Evolutionary conservation across 2,113 vertebrate species (phyloP), one percentile per base, ranked within the genome.

Genomic region (Sigmodon hispidus): DNA sequence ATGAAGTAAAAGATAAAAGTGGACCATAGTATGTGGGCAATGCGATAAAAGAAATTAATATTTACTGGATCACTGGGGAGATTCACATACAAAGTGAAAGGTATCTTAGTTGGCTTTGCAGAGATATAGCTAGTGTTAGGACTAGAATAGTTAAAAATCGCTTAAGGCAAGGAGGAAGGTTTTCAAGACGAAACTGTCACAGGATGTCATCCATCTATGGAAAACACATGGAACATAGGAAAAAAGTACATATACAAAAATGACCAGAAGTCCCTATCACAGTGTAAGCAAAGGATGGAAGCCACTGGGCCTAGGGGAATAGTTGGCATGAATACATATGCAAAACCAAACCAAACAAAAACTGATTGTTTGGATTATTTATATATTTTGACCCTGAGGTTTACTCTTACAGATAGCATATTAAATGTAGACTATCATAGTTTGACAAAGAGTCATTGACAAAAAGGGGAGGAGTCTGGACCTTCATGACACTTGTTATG

Each of bases 281-380:
- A 65, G 34, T 52, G 8, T 36, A 21, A 17, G 9, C 22, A 55
- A 65, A 43, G 55, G 80, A 15, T 43, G 22, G 21, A 57, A 29
- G 10, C 13, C 45, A 26, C 29, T 26, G 57, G 21, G 19, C 43
- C 17, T 75, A 48, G n/a, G 24, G n/a, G 63, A 70, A 57, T 70
- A n/a, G 22, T 63, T 83, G 57, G 75, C 26, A 40, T n/a, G n/a
- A n/a, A n/a, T 4, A 52, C 36, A 36, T 50, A 31, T 21, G 1
- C 36, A 70, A n/a, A 70, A 19, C 34, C 21, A 52, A 77, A 21
- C 75, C 34, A 77, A 52, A 77, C 31, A 36, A 79, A 79, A 55
- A 79, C 7, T 45, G 69, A 13, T 89, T 59, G 45, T 89, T 96
- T 84, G 6, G 48, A 70, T 84, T 92, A 83, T 52, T 91, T 90